phyloP scores from a whole-genome alignment of 2,888 invertebrate genomes.

The Blastobasis adustella region DNA sequence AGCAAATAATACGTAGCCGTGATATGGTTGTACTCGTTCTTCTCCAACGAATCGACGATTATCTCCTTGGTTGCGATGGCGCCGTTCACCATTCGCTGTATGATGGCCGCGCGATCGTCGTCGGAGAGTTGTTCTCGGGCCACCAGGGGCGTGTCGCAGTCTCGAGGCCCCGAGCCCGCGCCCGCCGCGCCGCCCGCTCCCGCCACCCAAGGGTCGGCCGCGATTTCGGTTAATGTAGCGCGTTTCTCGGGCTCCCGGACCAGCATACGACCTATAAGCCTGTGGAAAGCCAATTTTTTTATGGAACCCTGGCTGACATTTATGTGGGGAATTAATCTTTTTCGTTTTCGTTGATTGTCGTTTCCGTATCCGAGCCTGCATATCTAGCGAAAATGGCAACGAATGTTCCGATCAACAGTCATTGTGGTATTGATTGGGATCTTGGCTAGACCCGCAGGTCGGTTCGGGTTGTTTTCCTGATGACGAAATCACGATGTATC shows the following conservation, averaged over 20 bases:
- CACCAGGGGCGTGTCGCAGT: slow-evolving; percentile 85
- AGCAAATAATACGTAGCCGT: slow-evolving; percentile 98
- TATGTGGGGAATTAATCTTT: no score
- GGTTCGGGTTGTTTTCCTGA: no score
- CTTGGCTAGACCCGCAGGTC: no score
- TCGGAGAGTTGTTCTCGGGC: slow-evolving; percentile 92
- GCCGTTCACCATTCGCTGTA: slow-evolving; percentile 97
- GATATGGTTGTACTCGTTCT: slow-evolving; percentile 97
- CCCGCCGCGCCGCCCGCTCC: slow-evolving; percentile 74
- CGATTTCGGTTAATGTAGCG: slow-evolving; percentile 90
- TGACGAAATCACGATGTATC: no score
- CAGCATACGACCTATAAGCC: slow-evolving; percentile 94
- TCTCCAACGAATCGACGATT: slow-evolving; percentile 94
- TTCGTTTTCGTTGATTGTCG: no score
- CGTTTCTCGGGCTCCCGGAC: slow-evolving; percentile 94
- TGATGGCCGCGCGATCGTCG: slow-evolving; percentile 92
- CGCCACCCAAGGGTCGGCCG: slow-evolving; percentile 89
- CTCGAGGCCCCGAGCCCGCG: slow-evolving; percentile 69
- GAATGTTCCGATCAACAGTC: no score
- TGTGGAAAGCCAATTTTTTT: slow-evolving; percentile 27
- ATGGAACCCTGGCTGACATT: no score
- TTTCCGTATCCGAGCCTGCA: no score
- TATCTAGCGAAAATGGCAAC: no score
- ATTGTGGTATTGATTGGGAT: no score
- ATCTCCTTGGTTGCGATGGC: slow-evolving; percentile 95